Evolutionary conservation across 2,888 invertebrate species (phyloP).

Genomic region (Cotesia congregata): DNA sequence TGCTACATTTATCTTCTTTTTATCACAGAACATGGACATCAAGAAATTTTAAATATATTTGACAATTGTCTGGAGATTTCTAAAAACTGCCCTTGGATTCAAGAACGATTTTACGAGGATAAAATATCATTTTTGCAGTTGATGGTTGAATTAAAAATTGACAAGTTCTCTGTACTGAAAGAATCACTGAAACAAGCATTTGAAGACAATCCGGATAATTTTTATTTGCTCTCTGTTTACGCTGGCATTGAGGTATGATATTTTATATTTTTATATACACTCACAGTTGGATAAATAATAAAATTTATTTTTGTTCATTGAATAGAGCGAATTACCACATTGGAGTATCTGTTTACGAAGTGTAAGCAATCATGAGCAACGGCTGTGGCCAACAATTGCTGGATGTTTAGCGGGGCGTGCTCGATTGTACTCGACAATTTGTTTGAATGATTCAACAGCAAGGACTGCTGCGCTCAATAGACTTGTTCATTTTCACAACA

Average conservation of each 20-base stretch:
- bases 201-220: slow-evolving; percentile 74
- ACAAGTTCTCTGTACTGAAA: slow-evolving; percentile 45
- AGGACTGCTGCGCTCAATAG: slow-evolving; percentile 61
- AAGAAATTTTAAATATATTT: slow-evolving; percentile 53
- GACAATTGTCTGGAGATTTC: slow-evolving; percentile 58
- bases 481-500: slow-evolving; percentile 60
- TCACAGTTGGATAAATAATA: neutral
- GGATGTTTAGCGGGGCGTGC: slow-evolving; percentile 61
- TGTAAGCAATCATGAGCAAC: slow-evolving; percentile 39
- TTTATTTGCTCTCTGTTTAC: slow-evolving; percentile 72
- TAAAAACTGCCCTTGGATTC: slow-evolving; percentile 50
- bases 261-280: neutral
- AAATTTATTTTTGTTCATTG: slow-evolving; percentile 14
- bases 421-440: slow-evolving; percentile 55
- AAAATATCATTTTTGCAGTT: slow-evolving; percentile 63
- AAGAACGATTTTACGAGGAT: slow-evolving; percentile 71
- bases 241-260: slow-evolving; percentile 71
- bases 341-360: slow-evolving; percentile 71
- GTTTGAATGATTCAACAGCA: slow-evolving; percentile 51
- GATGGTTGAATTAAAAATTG: slow-evolving; percentile 47
- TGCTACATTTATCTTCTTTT: slow-evolving; percentile 73
- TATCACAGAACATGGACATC: slow-evolving; percentile 56
- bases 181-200: slow-evolving; percentile 54
- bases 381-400: slow-evolving; percentile 59
- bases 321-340: slow-evolving; percentile 71